Evolutionary conservation across 1,140 invertebrate genomes (phyloP), one percentile per base, ranked within the genome.

Genomic region (Tenebrio molitor): DNA sequence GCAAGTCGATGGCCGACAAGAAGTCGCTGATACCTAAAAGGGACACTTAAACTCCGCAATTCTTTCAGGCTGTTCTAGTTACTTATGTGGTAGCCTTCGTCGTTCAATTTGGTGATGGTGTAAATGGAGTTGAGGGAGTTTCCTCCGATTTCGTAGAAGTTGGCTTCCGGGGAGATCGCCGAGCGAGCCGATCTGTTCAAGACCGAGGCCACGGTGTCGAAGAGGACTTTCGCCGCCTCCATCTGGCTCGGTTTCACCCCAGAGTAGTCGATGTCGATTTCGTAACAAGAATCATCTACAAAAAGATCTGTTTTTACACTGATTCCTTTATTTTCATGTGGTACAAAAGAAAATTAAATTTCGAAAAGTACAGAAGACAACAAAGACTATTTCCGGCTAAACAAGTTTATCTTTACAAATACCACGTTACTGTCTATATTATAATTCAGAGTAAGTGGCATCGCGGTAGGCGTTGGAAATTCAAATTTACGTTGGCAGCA

Each of bases 51-150:
- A n/a, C n/a, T n/a, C n/a, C n/a, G n/a, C n/a, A n/a, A n/a, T n/a
- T n/a, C n/a, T n/a, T n/a, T n/a, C n/a, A n/a, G n/a, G n/a, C 62
- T 39, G 68, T 17, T 29, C 25, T 19, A 83, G 83, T 85, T 82
- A 90, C 91, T 88, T 71, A 96, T 92, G 70, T 88, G 85, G 80
- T 91, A 94, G 71, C 93, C 93, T 78, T 90, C 88, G 53, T 95
- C 91, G n/a, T 88, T 85, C 33, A 96, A 82, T 77, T 89, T 87
- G 0, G 92, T 92, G 2, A 96, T 91, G 0, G 92, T 94, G 67
- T 89, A 91, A 33, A 96, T 90, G 0, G 93, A 94, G 80, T 95
- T 95, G 0, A 96, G 84, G 0, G 94, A 95, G 79, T 95, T 95
- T 14, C 94, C 94, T 8, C 94, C 94, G 21, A 95, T 85, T 69